These are phyloP conservation scores for Aphaenogaster rudis DNA, from an alignment of 1,140 invertebrate genomes.

Conservation along the genomic window DNA sequence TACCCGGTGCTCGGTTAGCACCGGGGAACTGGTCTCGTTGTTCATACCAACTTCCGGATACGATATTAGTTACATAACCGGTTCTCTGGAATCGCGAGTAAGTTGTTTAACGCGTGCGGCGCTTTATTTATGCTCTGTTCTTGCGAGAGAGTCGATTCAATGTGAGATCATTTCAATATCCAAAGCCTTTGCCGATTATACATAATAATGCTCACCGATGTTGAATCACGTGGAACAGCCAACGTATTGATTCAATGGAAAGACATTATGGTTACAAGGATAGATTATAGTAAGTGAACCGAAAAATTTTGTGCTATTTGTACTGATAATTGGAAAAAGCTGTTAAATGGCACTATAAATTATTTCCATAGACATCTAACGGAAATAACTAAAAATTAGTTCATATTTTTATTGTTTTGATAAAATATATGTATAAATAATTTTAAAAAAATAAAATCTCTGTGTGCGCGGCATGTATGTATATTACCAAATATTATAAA, in stretches of 20 bases:
- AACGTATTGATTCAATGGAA: not conserved
- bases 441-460: not conserved
- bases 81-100: conserved; percentile 53
- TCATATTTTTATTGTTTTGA: not conserved
- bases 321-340: not conserved
- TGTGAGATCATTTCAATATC: conserved; percentile 50
- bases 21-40: conserved; percentile 56
- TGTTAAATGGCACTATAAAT: not conserved
- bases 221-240: not conserved
- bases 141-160: conserved; percentile 29
- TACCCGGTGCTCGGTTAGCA: conserved; percentile 17
- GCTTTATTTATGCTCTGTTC: conserved; percentile 66
- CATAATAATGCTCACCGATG: not conserved
- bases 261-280: not conserved
- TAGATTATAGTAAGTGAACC: not conserved
- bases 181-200: not conserved
- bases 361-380: not conserved
- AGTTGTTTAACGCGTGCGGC: conserved; percentile 65
- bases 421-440: not conserved
- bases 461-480: not conserved
- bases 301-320: not conserved
- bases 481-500: not conserved
- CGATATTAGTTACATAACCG: conserved; percentile 73
- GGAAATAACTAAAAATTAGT: not conserved
- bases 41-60: conserved; percentile 61